Conservation (phyloP, 2,113 vertebrate genomes). For the Gobio gobio region DNA sequence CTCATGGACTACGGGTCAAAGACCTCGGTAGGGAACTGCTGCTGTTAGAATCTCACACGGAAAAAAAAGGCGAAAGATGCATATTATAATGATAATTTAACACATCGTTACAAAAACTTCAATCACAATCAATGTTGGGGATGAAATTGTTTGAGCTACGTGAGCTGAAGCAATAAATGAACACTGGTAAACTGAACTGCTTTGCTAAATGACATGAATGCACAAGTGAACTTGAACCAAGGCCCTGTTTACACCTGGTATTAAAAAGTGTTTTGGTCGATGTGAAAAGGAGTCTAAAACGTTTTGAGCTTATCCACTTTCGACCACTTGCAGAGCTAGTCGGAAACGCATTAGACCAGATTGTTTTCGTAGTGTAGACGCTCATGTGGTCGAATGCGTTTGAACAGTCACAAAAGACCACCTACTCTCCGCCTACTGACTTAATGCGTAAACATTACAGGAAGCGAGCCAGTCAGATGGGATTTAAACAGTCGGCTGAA, state of each 20-base stretch:
- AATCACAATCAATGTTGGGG: background rate
- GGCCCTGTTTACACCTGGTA: background rate
- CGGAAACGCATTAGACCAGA: too few species aligned
- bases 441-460: too few species aligned
- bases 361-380: too few species aligned
- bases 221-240: background rate
- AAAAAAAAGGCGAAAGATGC: background rate
- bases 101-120: background rate
- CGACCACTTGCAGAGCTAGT: too few species aligned
- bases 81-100: background rate
- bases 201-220: background rate
- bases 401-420: too few species aligned
- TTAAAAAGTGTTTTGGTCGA: too few species aligned
- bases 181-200: background rate
- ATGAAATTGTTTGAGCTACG: background rate
- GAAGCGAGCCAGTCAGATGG: too few species aligned
- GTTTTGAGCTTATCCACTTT: too few species aligned
- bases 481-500: too few species aligned
- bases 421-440: too few species aligned
- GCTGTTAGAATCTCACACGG: background rate
- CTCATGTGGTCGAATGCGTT: too few species aligned
- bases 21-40: background rate
- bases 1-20: conserved; percentile 8
- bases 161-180: background rate
- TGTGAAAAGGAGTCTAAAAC: too few species aligned